Conservation (phyloP, 2,113 vertebrate genomes). For the Vanacampus margaritifer region DNA sequence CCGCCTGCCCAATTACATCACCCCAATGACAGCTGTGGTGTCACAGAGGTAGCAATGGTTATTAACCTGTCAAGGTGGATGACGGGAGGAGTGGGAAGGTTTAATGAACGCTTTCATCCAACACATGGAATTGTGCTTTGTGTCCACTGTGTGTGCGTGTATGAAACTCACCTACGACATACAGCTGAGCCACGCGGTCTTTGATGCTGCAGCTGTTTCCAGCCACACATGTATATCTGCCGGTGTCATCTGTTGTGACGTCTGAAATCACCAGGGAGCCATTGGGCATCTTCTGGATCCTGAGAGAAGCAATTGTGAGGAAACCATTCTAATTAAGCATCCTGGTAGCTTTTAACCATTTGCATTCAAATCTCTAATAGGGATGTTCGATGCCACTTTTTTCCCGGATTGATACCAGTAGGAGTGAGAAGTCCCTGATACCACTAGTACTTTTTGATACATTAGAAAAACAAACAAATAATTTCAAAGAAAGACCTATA, state of each 20-base stretch:
- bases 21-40: slow-evolving; percentile 30
- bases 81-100: slow-evolving; percentile 30
- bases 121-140: slow-evolving; percentile 7
- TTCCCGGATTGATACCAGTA: too few species aligned
- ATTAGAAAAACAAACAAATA: too few species aligned
- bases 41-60: slow-evolving; percentile 33
- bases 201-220: slow-evolving; percentile 97
- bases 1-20: slow-evolving; percentile 32
- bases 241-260: slow-evolving; percentile 85
- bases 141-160: slow-evolving; percentile 7
- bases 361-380: not conserved
- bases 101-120: slow-evolving; percentile 49
- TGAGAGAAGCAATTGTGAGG: slow-evolving; percentile 41
- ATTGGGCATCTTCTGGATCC: slow-evolving; percentile 91
- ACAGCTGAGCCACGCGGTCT: slow-evolving; percentile 82
- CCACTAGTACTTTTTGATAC: too few species aligned
- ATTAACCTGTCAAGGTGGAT: slow-evolving; percentile 48
- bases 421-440: too few species aligned
- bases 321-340: not conserved
- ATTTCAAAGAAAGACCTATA: too few species aligned
- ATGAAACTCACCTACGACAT: slow-evolving; percentile 85
- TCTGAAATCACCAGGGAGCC: slow-evolving; percentile 88
- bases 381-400: too few species aligned
- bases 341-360: not conserved
- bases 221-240: slow-evolving; percentile 90